Conservation (phyloP, 2,113 vertebrate genomes). For the Upupa epops region DNA sequence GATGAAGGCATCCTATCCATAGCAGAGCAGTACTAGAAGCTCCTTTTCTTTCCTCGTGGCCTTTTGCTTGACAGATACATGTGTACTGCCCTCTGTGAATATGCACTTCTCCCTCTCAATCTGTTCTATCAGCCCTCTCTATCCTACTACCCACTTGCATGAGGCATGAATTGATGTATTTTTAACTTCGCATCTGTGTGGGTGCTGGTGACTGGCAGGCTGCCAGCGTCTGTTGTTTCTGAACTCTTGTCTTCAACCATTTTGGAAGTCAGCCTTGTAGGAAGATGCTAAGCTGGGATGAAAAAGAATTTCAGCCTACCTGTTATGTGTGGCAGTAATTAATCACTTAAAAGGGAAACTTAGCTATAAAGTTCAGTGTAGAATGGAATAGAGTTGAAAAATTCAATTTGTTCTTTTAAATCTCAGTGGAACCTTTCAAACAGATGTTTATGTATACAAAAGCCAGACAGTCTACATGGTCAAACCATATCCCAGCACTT, state of each 20-base stretch:
- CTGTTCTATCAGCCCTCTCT: constrained; percentile 50
- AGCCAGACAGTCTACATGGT: not conserved
- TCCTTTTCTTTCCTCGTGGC: not conserved
- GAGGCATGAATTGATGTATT: constrained; percentile 58
- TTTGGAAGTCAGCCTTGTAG: constrained; percentile 49
- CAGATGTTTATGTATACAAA: not conserved
- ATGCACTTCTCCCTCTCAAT: constrained; percentile 45
- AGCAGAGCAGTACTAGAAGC: not conserved
- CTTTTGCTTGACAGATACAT: constrained; percentile 52
- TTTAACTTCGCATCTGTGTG: constrained; percentile 67
- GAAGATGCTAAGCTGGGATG: constrained; percentile 27
- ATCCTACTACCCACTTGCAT: constrained; percentile 43
- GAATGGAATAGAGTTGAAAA: constrained; percentile 19
- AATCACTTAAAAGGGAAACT: constrained; percentile 21
- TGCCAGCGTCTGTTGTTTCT: constrained; percentile 54
- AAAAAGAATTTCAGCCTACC: constrained; percentile 63
- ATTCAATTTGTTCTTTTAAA: constrained; percentile 27
- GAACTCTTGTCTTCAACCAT: constrained; percentile 62
- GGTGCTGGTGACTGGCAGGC: constrained; percentile 60
- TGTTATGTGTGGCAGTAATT: constrained; percentile 51
- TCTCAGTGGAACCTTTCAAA: not conserved
- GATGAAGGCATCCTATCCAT: not conserved
- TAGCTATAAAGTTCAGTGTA: constrained; percentile 8
- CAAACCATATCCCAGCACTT: not conserved
- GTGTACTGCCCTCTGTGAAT: constrained; percentile 46